Percentiles rank a stretch among this genome's conserved stretches.
phyloP scores from a whole-genome alignment of 2,113 vertebrate genomes.

The Brevimyrus niger region DNA sequence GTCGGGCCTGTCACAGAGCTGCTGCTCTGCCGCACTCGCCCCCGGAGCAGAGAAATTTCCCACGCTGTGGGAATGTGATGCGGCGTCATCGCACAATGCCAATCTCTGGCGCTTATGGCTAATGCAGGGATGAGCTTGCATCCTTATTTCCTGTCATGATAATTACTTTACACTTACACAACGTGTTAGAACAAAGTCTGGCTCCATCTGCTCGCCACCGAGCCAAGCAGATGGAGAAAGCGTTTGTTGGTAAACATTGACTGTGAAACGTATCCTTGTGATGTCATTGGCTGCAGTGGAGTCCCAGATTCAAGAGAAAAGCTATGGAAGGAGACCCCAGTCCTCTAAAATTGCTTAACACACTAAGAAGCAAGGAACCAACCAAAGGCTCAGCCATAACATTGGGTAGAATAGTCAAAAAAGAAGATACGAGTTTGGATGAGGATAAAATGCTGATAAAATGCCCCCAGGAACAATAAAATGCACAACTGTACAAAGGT shows the following conservation, averaged over 20 bases:
- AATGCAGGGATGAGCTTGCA: not conserved
- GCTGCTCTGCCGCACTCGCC: not conserved
- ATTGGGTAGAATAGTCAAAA: not conserved
- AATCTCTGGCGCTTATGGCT: not conserved
- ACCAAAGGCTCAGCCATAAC: not conserved
- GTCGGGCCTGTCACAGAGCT: not conserved
- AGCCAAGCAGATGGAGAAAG: conserved; percentile 6
- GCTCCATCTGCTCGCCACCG: not conserved
- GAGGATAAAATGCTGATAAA: not conserved
- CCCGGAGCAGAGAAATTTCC: not conserved
- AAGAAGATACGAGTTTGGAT: not conserved
- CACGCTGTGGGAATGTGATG: not conserved
- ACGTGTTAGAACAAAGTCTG: not conserved
- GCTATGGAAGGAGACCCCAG: too few species aligned
- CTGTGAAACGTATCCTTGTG: not conserved
- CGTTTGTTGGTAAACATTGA: not conserved
- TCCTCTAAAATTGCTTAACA: not conserved
- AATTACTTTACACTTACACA: not conserved
- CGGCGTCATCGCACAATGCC: not conserved
- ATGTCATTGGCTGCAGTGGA: not conserved
- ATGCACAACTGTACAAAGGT: not conserved
- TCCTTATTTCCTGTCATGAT: not conserved
- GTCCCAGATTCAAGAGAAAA: not conserved
- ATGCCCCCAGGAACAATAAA: not conserved
- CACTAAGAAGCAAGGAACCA: not conserved